These are phyloP conservation scores for Glaucidium brasilianum DNA, from an alignment of 2,113 vertebrate genomes.

Conservation along the genomic window DNA sequence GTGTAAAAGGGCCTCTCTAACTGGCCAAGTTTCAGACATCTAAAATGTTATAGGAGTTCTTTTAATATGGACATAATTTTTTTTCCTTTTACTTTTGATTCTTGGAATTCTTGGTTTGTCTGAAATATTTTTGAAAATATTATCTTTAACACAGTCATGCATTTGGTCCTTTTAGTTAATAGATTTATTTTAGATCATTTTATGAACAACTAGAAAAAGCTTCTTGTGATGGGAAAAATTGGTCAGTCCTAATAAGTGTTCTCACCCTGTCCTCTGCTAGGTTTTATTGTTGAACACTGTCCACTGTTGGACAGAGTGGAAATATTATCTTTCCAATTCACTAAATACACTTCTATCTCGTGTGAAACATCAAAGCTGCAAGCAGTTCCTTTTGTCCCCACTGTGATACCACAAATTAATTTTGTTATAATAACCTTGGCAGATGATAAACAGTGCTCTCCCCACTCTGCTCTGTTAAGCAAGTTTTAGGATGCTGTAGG, in stretches of 20 bases:
- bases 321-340: background rate
- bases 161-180: background rate
- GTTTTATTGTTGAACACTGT: background rate
- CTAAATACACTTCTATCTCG: background rate
- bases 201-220: background rate
- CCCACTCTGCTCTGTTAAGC: background rate
- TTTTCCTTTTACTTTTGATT: background rate
- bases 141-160: background rate
- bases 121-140: background rate
- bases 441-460: background rate
- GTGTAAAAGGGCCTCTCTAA: background rate
- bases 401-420: background rate
- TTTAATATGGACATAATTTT: background rate
- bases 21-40: background rate
- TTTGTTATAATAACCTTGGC: background rate
- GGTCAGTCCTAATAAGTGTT: background rate
- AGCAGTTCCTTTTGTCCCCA: background rate
- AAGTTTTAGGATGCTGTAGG: background rate
- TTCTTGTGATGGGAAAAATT: background rate
- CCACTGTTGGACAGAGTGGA: background rate
- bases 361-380: background rate
- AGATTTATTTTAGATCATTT: background rate
- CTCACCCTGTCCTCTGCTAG: background rate
- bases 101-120: background rate
- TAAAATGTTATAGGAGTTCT: background rate